Evolutionary conservation across 2,797 vertebrate species (phyloP).

Genomic region (Acipenser transmontanus): DNA sequence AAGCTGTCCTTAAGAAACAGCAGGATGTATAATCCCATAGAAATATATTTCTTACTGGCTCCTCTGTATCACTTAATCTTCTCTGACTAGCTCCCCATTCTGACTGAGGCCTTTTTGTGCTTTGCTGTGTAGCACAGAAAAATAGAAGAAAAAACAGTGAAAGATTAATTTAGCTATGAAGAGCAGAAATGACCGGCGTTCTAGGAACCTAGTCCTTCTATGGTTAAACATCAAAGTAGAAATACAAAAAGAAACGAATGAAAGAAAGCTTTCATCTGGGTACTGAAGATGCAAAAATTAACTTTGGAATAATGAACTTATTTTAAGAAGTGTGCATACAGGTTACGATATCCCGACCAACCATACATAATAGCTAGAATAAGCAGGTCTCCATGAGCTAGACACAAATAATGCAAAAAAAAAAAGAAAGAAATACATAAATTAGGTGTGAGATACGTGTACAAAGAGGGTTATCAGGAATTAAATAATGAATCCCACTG

Average conservation of each 20-base stretch:
- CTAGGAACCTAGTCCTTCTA: neutral
- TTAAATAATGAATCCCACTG: neutral
- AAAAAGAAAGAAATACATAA: too few relatives aligned
- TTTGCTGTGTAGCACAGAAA: slow-evolving; percentile 30
- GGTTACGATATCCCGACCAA: too few relatives aligned
- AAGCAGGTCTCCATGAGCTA: too few relatives aligned
- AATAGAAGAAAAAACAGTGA: neutral
- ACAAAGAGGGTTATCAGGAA: too few relatives aligned
- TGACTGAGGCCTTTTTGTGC: slow-evolving; percentile 15
- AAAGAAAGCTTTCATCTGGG: too few relatives aligned
- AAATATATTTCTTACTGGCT: slow-evolving; percentile 35
- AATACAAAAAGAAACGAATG: neutral
- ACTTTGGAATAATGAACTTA: too few relatives aligned
- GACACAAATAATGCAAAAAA: too few relatives aligned
- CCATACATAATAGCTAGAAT: too few relatives aligned
- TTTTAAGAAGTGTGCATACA: too few relatives aligned
- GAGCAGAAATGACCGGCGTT: neutral
- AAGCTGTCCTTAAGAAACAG: neutral
- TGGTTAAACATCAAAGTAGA: neutral
- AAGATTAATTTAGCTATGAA: neutral
- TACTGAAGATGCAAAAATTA: too few relatives aligned
- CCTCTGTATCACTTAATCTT: slow-evolving; percentile 27
- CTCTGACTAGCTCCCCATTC: slow-evolving; percentile 17
- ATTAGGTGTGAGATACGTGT: too few relatives aligned
- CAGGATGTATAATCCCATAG: neutral